Conservation (phyloP, 2,113 vertebrate genomes). For the Tetrax tetrax region DNA sequence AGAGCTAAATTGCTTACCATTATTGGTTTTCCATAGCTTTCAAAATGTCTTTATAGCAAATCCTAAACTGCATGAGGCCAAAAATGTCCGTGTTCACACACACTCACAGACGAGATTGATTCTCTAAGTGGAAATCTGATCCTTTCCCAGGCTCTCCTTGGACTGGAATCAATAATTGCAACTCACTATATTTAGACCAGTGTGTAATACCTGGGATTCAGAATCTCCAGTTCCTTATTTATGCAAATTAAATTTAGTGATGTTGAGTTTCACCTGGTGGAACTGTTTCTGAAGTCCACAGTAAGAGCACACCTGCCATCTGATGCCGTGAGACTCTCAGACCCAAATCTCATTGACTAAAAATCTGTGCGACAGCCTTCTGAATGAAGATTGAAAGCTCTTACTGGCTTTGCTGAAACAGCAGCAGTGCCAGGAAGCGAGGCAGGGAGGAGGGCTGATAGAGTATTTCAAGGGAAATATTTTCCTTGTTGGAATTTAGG, state of each 20-base stretch:
- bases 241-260: constrained; percentile 46
- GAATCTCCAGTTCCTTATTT: constrained; percentile 34
- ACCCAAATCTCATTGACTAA: constrained; percentile 20
- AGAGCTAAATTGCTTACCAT: constrained; percentile 63
- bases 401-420: neutral
- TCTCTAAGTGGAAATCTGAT: constrained; percentile 64
- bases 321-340: neutral
- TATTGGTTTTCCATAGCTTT: constrained; percentile 70
- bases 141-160: constrained; percentile 69
- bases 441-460: neutral
- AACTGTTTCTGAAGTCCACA: neutral
- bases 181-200: constrained; percentile 45
- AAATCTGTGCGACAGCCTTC: constrained; percentile 15
- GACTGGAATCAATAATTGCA: constrained; percentile 65
- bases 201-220: constrained; percentile 45
- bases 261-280: constrained; percentile 21
- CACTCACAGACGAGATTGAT: constrained; percentile 54
- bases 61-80: constrained; percentile 39
- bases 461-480: constrained; percentile 2
- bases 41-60: constrained; percentile 57
- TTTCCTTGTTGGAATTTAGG: neutral
- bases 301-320: neutral
- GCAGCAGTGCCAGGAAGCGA: neutral
- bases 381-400: constrained; percentile 23
- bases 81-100: constrained; percentile 56